phyloP scores from a whole-genome alignment of 1,140 invertebrate genomes.

The Caenorhabditis brenneri region DNA sequence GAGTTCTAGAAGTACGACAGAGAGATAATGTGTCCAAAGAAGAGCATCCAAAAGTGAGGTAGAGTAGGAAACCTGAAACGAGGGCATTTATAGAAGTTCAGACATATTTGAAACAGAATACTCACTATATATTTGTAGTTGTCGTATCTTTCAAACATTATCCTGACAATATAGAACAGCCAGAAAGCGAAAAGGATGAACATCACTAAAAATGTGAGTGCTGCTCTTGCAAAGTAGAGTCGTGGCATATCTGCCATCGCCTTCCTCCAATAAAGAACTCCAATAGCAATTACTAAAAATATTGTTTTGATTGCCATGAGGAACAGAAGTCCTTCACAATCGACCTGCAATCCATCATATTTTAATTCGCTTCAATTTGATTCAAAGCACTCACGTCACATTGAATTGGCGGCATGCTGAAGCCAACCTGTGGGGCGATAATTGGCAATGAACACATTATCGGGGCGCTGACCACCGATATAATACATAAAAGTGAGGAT shows the following conservation, averaged over 20 bases:
- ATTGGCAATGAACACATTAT: constrained; percentile 77
- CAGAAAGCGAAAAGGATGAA: constrained; percentile 91
- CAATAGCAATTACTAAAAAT: constrained; percentile 87
- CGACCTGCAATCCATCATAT: constrained; percentile 67
- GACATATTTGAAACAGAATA: constrained; percentile 70
- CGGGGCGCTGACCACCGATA: constrained; percentile 90
- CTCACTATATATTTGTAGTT: constrained; percentile 78
- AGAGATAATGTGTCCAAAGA: constrained; percentile 91
- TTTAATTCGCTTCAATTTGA: neutral
- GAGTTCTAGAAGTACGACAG: constrained; percentile 88
- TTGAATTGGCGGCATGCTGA: constrained; percentile 66
- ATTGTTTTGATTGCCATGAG: constrained; percentile 89
- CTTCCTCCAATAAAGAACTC: constrained; percentile 80
- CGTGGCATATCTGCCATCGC: constrained; percentile 86
- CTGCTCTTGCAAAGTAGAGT: constrained; percentile 76
- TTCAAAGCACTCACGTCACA: constrained; percentile 76
- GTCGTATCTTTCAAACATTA: constrained; percentile 74
- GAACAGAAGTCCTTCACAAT: constrained; percentile 87
- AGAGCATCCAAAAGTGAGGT: constrained; percentile 88
- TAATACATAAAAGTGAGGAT: constrained; percentile 85
- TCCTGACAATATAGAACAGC: constrained; percentile 92
- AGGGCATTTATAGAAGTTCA: neutral
- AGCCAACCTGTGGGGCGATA: constrained; percentile 60
- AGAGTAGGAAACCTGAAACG: constrained; percentile 74
- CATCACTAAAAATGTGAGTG: constrained; percentile 27